Evolutionary conservation across 2,113 vertebrate species (phyloP).

Genomic region (Ammodytes marinus): DNA sequence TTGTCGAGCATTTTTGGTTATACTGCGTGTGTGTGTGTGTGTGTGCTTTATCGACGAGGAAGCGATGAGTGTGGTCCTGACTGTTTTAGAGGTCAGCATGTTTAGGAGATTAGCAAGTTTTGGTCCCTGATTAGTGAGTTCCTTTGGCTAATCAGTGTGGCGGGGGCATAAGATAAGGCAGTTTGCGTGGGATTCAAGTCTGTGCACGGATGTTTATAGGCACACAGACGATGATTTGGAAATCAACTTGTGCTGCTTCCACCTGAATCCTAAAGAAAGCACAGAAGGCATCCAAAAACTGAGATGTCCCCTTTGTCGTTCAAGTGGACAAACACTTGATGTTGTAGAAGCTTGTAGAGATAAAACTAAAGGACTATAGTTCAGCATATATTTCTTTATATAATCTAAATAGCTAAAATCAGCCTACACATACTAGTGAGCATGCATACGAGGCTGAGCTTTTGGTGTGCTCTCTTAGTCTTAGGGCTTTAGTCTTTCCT

Average conservation of each 20-base stretch:
- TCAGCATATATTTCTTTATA: too few species aligned
- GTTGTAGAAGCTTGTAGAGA: background rate
- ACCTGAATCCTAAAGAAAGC: background rate
- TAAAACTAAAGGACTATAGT: background rate
- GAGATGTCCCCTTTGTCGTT: background rate
- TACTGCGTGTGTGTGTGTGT: constrained; percentile 2
- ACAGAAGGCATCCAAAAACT: background rate
- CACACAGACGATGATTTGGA: constrained; percentile 27
- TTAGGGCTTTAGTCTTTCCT: constrained; percentile 24
- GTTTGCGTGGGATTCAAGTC: constrained; percentile 40
- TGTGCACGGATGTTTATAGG: constrained; percentile 33
- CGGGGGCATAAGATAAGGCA: background rate
- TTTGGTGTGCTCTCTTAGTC: constrained; percentile 15
- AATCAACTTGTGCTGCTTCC: constrained; percentile 3
- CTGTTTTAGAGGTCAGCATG: constrained; percentile 39
- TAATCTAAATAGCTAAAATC: too few species aligned
- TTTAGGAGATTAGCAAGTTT: constrained; percentile 47
- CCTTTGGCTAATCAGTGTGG: constrained; percentile 17
- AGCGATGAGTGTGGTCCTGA: constrained; percentile 43
- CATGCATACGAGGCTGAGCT: background rate
- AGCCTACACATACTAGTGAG: background rate
- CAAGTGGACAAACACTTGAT: background rate
- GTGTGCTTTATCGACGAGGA: constrained; percentile 48
- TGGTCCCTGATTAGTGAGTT: constrained; percentile 44
- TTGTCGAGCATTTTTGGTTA: constrained; percentile 39